Evolutionary conservation across 2,888 invertebrate genomes (phyloP).

Genomic region (Cecidostiba fungosa): DNA sequence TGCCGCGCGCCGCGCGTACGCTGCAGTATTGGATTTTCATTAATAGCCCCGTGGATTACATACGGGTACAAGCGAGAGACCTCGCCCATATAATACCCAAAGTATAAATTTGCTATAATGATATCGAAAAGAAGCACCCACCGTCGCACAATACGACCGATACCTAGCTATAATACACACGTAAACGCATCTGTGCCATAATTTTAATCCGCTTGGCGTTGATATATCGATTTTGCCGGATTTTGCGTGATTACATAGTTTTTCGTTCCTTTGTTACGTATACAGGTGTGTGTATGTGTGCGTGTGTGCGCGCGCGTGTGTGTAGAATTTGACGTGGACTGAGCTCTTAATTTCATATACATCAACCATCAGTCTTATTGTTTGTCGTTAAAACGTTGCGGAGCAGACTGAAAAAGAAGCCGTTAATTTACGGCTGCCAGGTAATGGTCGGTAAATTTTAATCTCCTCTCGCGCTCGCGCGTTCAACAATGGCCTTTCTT

Average conservation of each 20-base stretch:
- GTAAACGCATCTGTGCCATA: not conserved
- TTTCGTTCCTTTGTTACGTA: not conserved
- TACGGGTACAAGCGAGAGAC: not conserved
- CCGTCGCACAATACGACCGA: not conserved
- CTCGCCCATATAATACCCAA: not conserved
- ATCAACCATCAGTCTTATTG: not conserved
- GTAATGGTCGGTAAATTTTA: conserved; percentile 45
- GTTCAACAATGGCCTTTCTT: not conserved
- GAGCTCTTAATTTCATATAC: not conserved
- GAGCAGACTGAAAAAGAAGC: not conserved
- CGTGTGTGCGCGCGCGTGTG: too few species aligned
- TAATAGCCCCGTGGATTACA: not conserved
- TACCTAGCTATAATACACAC: not conserved
- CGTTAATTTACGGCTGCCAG: conserved; percentile 21
- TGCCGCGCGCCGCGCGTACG: not conserved
- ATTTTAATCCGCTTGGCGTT: not conserved
- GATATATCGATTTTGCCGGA: not conserved
- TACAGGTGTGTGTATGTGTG: not conserved
- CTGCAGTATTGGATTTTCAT: conserved; percentile 4
- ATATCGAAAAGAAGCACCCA: not conserved
- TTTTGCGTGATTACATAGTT: not conserved
- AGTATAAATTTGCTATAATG: not conserved
- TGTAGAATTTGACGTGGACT: not conserved
- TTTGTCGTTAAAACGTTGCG: not conserved
- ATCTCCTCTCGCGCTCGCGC: not conserved